Percentiles rank a stretch among this genome's conserved stretches.
phyloP scores from a whole-genome alignment of 2,113 vertebrate genomes.

The Merops nubicus region DNA sequence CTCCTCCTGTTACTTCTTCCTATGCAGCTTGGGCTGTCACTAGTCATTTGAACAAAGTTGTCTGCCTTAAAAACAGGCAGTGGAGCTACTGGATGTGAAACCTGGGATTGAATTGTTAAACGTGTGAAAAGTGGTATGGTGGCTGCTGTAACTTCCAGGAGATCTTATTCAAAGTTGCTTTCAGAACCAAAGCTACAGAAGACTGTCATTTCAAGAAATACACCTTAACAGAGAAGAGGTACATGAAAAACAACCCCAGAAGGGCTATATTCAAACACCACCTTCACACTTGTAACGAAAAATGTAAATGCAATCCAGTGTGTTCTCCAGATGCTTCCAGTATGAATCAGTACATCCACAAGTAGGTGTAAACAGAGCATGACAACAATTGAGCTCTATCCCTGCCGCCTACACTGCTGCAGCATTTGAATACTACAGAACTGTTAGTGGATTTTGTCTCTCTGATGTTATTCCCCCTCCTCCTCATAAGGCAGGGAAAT shows the following conservation, averaged over 20 bases:
- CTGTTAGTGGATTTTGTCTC: slow-evolving; percentile 26
- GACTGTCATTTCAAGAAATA: slow-evolving; percentile 35
- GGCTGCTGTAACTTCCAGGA: background rate
- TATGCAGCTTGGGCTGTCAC: background rate
- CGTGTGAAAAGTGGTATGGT: background rate
- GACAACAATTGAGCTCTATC: slow-evolving; percentile 2
- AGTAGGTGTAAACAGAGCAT: slow-evolving; percentile 38
- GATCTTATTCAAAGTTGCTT: slow-evolving; percentile 28
- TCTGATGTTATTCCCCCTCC: background rate
- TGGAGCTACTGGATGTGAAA: slow-evolving; percentile 31
- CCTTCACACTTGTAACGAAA: background rate
- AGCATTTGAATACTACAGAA: slow-evolving; percentile 39
- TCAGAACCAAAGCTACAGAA: slow-evolving; percentile 33
- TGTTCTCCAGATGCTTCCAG: background rate
- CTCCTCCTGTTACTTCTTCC: background rate
- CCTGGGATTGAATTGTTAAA: background rate
- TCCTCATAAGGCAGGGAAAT: background rate
- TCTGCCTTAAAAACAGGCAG: slow-evolving; percentile 49
- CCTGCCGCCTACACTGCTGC: background rate
- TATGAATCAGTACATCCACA: slow-evolving; percentile 27
- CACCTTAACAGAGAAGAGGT: background rate
- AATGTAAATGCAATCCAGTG: background rate
- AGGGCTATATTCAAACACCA: background rate
- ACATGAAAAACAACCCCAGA: background rate
- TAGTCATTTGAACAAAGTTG: slow-evolving; percentile 56